Conservation (phyloP, 2,888 invertebrate genomes). For the Minunthozetes semirufus region DNA sequence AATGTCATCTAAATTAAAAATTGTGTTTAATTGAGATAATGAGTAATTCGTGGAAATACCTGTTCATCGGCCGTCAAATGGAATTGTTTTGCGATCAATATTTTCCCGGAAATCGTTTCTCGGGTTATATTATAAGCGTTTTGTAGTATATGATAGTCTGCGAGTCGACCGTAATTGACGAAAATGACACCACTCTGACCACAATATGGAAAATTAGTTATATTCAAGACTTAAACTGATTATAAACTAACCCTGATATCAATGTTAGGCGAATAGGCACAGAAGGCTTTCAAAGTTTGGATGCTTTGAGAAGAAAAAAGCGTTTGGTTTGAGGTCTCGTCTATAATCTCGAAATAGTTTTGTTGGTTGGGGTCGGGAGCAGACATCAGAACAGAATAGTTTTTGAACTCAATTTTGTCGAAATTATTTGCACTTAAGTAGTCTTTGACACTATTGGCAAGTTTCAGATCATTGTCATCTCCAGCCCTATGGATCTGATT, state of each 20-base stretch:
- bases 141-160: constrained; percentile 48
- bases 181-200: constrained; percentile 47
- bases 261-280: constrained; percentile 44
- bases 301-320: constrained; percentile 32
- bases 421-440: constrained; percentile 41
- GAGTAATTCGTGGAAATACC: constrained; percentile 16
- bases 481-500: constrained; percentile 41
- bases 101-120: constrained; percentile 47
- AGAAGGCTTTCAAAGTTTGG: constrained; percentile 40
- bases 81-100: constrained; percentile 51
- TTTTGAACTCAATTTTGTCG: constrained; percentile 40
- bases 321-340: constrained; percentile 33
- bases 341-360: constrained; percentile 41
- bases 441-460: constrained; percentile 40
- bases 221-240: too few relatives aligned
- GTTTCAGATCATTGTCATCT: constrained; percentile 39
- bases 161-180: constrained; percentile 50
- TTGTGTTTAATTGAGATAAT: not conserved
- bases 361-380: constrained; percentile 40
- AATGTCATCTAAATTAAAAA: constrained; percentile 6
- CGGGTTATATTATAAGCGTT: constrained; percentile 44
- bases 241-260: constrained; percentile 37
- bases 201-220: not conserved
- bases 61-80: constrained; percentile 41
- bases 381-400: constrained; percentile 42